A percentile compares a stretch with the other conserved stretches of the same genome.
phyloP scores from a whole-genome alignment of 2,888 invertebrate genomes.

The Orgyia antiqua region DNA sequence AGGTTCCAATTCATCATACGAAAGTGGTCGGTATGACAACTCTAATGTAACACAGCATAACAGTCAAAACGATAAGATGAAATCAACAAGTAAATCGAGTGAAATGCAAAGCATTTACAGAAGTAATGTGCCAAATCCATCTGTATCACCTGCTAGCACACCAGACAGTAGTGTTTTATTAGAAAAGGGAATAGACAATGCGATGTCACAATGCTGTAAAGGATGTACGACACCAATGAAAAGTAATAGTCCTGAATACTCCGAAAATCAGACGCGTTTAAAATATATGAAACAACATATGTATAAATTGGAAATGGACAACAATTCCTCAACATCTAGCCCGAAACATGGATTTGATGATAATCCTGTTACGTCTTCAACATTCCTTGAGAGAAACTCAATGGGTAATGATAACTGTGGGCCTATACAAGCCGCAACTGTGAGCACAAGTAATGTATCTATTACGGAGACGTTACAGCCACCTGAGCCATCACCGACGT shows the following conservation, averaged over 20 bases:
- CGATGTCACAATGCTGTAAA: slow-evolving; percentile 67
- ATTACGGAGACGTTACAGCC: slow-evolving; percentile 76
- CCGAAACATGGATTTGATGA: slow-evolving; percentile 74
- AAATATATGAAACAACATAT: slow-evolving; percentile 62
- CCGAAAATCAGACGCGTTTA: slow-evolving; percentile 53
- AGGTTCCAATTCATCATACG: slow-evolving; percentile 55
- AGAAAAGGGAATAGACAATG: slow-evolving; percentile 49
- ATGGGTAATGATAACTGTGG: slow-evolving; percentile 80
- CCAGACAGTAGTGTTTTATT: slow-evolving; percentile 69
- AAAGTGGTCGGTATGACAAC: slow-evolving; percentile 48
- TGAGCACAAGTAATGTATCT: slow-evolving; percentile 89
- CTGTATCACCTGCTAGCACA: slow-evolving; percentile 61
- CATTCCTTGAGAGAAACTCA: slow-evolving; percentile 79
- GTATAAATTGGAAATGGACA: slow-evolving; percentile 68
- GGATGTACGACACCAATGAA: slow-evolving; percentile 69
- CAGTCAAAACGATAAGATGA: slow-evolving; percentile 48
- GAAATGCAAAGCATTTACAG: slow-evolving; percentile 50
- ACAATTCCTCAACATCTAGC: slow-evolving; percentile 71
- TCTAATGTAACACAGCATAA: slow-evolving; percentile 33
- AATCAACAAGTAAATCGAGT: slow-evolving; percentile 36
- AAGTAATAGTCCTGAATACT: slow-evolving; percentile 54
- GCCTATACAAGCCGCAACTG: slow-evolving; percentile 90
- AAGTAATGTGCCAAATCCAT: slow-evolving; percentile 54
- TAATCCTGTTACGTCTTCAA: slow-evolving; percentile 84
- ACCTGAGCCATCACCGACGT: slow-evolving; percentile 80